A percentile compares a stretch with the other conserved stretches of the same genome.
Conservation (phyloP, 1,140 invertebrate genomes). For the Drosophila aff. region DNA sequence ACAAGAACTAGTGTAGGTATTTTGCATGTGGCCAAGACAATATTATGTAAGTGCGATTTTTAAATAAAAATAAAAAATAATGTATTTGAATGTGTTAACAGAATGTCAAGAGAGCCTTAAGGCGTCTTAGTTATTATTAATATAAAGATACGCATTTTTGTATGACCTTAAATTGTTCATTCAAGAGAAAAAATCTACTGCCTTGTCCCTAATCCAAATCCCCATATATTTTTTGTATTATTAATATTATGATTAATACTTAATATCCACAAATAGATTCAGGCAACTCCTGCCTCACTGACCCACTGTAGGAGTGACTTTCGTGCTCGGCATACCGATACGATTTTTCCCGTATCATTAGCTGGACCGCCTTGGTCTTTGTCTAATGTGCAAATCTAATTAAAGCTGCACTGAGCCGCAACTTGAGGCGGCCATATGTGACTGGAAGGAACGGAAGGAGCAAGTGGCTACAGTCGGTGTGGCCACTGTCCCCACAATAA, state of each 20-base stretch:
- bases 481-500: constrained; percentile 59
- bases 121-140: background rate
- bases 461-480: constrained; percentile 50
- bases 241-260: background rate
- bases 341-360: constrained; percentile 60
- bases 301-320: constrained; percentile 11
- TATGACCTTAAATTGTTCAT: too few relatives aligned
- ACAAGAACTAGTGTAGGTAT: too few relatives aligned
- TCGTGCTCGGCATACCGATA: constrained; percentile 65
- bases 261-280: too few relatives aligned
- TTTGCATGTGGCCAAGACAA: too few relatives aligned
- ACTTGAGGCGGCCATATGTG: constrained; percentile 55
- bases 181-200: too few relatives aligned
- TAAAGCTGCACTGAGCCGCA: constrained; percentile 64
- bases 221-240: background rate
- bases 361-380: constrained; percentile 29
- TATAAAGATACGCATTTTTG: too few relatives aligned
- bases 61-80: too few relatives aligned
- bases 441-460: constrained; percentile 3
- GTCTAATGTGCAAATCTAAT: constrained; percentile 80
- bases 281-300: background rate
- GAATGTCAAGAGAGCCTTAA: too few relatives aligned
- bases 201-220: background rate
- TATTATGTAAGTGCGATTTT: too few relatives aligned
- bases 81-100: too few relatives aligned